These are phyloP conservation scores for Trichopria drosophilae DNA, from an alignment of 2,888 invertebrate species.

Conservation along the genomic window DNA sequence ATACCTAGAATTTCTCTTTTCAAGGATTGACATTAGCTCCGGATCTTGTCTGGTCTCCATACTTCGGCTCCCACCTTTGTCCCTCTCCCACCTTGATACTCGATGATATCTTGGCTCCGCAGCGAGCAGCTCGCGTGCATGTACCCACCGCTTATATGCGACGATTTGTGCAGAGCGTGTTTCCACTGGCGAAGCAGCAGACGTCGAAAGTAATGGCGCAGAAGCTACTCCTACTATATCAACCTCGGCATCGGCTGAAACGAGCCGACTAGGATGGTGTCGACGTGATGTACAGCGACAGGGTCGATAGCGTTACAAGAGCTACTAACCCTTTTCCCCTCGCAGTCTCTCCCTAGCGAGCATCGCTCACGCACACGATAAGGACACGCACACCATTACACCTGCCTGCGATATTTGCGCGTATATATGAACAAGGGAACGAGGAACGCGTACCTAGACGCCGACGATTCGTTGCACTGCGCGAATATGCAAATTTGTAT, in stretches of 20 bases:
- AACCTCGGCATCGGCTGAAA: conserved; percentile 50
- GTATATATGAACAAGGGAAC: no score
- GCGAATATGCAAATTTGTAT: no score
- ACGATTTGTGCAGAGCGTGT: conserved; percentile 32
- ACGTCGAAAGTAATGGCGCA: conserved; percentile 51
- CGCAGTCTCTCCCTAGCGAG: conserved; percentile 32
- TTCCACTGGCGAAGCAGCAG: conserved; percentile 32
- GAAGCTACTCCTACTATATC: conserved; percentile 52
- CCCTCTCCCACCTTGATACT: no score
- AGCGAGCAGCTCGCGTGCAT: conserved; percentile 15
- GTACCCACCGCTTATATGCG: conserved; percentile 30
- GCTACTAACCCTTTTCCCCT: conserved; percentile 55
- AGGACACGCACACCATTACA: no score
- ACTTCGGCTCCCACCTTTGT: no score
- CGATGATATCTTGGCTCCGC: conserved; percentile 5
- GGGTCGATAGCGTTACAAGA: conserved; percentile 58
- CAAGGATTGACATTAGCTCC: no score
- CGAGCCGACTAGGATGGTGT: conserved; percentile 57
- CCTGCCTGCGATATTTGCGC: neutral
- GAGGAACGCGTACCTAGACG: no score
- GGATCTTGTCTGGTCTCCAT: no score
- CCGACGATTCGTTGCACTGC: no score
- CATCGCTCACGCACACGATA: conserved; percentile 18
- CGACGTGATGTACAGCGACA: conserved; percentile 59
- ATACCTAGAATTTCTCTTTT: no score